Base-by-base conservation (phyloP, 2,797 vertebrate species). In the Eospalax fontanierii region DNA sequence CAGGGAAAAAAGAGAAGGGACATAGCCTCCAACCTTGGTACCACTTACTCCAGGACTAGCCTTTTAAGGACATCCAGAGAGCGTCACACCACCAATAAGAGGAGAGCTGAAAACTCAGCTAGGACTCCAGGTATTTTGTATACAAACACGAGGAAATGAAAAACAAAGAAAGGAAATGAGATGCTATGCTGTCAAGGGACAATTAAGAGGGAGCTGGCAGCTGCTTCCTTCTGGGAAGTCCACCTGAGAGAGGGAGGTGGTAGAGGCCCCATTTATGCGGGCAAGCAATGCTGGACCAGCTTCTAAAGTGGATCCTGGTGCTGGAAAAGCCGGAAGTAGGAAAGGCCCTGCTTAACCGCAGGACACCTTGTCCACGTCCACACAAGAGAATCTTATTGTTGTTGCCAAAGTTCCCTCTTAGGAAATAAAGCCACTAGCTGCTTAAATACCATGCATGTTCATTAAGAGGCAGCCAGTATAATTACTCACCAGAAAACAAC, bases 341-440 rank as follows among this genome's bases (percentile, higher is more conserved):
- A 70, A 86, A 63, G 61, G 35, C n/a, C 35, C 74, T 5, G 4
- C 33, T 74, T 18, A 46, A 57, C 24, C 8, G 8, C 57, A 82
- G 82, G 63, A 75, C 59, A 68, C 21, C 43, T 24, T 93, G 35
- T 33, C 38, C 43, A 24, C 35, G 26, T 79, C 54, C 28, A 54
- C 1, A 19, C 16, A 65, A 66, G 16, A 86, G 75, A 54, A 59
- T 73, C 38, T 61, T 88, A 65, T 9, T 68, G 83, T 30, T n/a
- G 70, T 30, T 90, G 50, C 7, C 70, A 46, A n/a, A 76, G 46
- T n/a, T 46, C 93, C 21, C 35, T 70, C 73, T 89, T 87, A 76
- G 70, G 92, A 92, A 83, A 93, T 40, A 33, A 84, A 91, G 65
- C 68, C 46, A 81, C 3, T 16, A n/a, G 71, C 57, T 80, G 33